Percentiles rank a stretch among this genome's conserved stretches.
phyloP scores from a whole-genome alignment of 2,113 vertebrate genomes.

The Callorhinus ursinus region DNA sequence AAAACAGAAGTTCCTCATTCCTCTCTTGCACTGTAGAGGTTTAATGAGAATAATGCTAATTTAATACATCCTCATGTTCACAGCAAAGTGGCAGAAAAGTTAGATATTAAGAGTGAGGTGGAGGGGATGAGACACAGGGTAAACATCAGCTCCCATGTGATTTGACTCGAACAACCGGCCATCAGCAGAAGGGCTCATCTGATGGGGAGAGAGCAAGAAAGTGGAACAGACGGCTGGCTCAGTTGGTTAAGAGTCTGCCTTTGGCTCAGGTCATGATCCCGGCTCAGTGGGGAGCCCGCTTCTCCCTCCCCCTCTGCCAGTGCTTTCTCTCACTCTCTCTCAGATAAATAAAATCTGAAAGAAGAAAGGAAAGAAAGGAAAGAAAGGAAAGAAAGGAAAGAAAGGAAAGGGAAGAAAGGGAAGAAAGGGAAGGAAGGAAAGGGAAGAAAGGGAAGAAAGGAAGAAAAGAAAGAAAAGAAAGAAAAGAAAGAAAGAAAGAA shows the following conservation, averaged over 20 bases:
- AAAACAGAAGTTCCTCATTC: not conserved
- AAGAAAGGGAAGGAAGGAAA: too few species aligned
- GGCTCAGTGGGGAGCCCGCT: too few species aligned
- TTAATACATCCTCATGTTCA: not conserved
- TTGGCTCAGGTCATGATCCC: too few species aligned
- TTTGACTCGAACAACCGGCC: not conserved
- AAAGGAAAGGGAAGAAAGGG: too few species aligned
- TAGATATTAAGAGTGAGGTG: not conserved
- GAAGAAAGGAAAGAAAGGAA: too few species aligned
- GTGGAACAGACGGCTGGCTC: not conserved
- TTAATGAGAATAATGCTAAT: slow-evolving; percentile 16
- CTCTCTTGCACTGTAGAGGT: not conserved
- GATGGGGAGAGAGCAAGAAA: not conserved
- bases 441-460: too few species aligned
- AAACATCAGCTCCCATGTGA: not conserved
- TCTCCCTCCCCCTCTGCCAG: too few species aligned
- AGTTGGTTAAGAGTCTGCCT: too few species aligned
- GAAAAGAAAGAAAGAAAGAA: too few species aligned
- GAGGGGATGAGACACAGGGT: not conserved
- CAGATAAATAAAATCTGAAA: too few species aligned
- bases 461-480: too few species aligned
- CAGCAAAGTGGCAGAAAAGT: not conserved
- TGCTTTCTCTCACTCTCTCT: too few species aligned
- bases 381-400: not conserved
- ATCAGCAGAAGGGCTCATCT: not conserved